These are phyloP conservation scores for Nephrotoma guestfalica DNA, from an alignment of 2,888 invertebrate genomes.

Conservation along the genomic window DNA sequence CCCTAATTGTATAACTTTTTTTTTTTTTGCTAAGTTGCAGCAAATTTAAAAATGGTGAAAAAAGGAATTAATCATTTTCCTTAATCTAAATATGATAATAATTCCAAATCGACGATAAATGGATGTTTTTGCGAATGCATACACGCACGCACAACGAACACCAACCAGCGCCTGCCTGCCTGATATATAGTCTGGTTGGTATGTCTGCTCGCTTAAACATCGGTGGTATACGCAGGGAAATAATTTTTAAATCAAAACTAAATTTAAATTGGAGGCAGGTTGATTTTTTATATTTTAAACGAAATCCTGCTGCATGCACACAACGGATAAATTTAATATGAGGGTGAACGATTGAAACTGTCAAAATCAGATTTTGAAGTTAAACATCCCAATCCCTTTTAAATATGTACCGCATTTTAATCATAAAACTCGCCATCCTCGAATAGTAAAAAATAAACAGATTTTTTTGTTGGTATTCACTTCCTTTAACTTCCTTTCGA, in stretches of 20 bases:
- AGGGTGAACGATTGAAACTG: slow-evolving; percentile 7
- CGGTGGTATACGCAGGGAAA: too few species aligned
- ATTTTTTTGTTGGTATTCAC: neutral
- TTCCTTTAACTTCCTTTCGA: neutral
- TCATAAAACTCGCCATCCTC: slow-evolving; percentile 1
- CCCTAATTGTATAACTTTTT: neutral
- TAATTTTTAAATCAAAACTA: too few species aligned
- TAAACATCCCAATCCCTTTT: neutral
- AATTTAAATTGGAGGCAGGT: neutral
- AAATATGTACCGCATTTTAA: neutral
- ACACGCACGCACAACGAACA: neutral
- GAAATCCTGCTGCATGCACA: neutral
- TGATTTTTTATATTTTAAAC: neutral
- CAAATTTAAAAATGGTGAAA: neutral
- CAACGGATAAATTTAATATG: neutral
- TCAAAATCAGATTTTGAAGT: slow-evolving; percentile 6
- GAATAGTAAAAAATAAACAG: neutral
- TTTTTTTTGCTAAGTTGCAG: neutral
- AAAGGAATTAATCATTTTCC: neutral
- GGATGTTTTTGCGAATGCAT: neutral
- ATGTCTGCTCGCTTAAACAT: neutral
- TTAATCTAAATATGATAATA: neutral
- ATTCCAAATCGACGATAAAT: neutral
- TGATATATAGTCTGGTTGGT: neutral
- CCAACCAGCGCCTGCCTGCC: neutral